Evolutionary conservation across 2,113 vertebrate genomes (phyloP), one percentile per base, ranked within the genome.

Genomic region (Trematomus loennbergii): DNA sequence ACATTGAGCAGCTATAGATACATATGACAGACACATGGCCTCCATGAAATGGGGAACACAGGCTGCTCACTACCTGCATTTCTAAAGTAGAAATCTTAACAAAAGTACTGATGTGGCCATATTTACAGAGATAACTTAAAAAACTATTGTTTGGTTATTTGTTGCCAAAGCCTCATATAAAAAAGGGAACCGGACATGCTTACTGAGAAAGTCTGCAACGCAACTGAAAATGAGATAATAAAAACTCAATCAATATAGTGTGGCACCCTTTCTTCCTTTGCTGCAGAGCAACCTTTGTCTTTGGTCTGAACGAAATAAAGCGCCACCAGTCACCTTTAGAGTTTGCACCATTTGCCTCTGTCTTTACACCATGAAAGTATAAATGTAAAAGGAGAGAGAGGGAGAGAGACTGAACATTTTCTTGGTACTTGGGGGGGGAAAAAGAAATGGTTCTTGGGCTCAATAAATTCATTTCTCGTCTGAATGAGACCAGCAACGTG

Each of bases 401-500:
- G 7, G 82, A 81, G 88, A 90, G 79, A 83, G 83, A 91, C 85
- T 79, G 83, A 88, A 91, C 85, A 92, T 91, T 91, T 94, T 93
- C 90, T 94, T 91, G 86, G 88, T 95, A 92, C 94, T 96, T 95
- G 93, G 94, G 78, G 77, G 85, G 80, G 85, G 93, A 93, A 86
- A 90, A 88, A 92, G 86, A 95, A 96, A 94, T 96, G 93, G 93
- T 95, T 94, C 92, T 88, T 88, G 93, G 94, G 95, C 96, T 96
- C 96, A 96, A 96, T 96, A 97, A 97, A 97, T 97, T 97, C 94
- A 97, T 97, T 97, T 97, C 96, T 96, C 92, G 92, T 93, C 94
- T 97, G 96, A 97, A 97, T 97, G 96, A 96, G 96, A 97, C 96
- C 97, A 97, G 96, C 96, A 97, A 97, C 90, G 96, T 97, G 96